Base-by-base conservation (phyloP, 2,888 invertebrate genomes). In the Lithophane semibrunnea region DNA sequence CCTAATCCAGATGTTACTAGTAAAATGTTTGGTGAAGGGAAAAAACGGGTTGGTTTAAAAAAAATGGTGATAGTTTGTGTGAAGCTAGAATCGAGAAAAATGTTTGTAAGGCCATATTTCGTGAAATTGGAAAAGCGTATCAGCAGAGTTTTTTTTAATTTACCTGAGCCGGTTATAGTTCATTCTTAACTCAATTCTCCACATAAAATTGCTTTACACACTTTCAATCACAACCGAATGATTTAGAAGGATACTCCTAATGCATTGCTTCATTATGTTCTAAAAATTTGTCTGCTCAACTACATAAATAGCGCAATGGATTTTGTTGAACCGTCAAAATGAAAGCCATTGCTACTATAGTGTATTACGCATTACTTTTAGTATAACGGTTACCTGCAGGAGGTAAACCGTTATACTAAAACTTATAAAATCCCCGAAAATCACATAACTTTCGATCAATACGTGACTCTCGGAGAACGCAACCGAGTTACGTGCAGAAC, bases 401-500 rank as follows among this genome's bases (percentile, higher is more conserved):
- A 74, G 49, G 16, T 54, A 68, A 67, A 29, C 21, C 37, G 3
- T 37, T 52, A 42, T 21, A 75, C 29, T 44, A 58, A 21, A 63
- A 76, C 74, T 65, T 79, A 87, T 84, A 75, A 75, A 75, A 77
- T 82, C 29, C 24, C 52, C 68, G 60, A 71, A 88, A 88, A 87
- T 88, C 87, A 86, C 81, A 85, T 86, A 86, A 86, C 80, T 77
- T 74, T 84, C 77, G 74, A 82, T 86, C 84, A 83, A 82, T 88
- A 88, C 89, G 89, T 88, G 89, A 88, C 80, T 88, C 68, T 47
- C 16, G 44, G 69, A 54, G 81, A 81, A 82, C 85, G 79, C 75
- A 80, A 73, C 79, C 74, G 75, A 82, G 77, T 85, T 88, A 85
- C 81, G 80, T 54, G 60, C 80, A 21, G 72, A 88, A 88, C 79